Conservation (phyloP, 1,140 invertebrate species). For the Drosophila teissieri region DNA sequence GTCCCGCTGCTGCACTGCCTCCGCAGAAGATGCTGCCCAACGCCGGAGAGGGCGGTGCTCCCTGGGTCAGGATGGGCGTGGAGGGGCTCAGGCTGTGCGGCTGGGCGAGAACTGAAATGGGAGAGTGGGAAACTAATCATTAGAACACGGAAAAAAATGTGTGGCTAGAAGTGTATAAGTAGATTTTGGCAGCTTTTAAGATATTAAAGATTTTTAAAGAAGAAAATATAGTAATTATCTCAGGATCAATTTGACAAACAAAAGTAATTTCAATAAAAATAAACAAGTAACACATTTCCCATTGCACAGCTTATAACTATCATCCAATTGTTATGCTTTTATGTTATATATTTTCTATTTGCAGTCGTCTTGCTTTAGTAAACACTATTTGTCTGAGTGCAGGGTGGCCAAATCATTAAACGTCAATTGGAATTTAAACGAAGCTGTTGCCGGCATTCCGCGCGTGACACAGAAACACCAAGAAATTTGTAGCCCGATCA, state of each 20-base stretch:
- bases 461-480: conserved; percentile 80
- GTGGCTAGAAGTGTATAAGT: no score
- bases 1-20: conserved; percentile 81
- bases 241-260: no score
- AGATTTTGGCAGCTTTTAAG: no score
- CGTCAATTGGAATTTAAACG: conserved; percentile 82
- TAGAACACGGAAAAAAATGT: conserved; percentile 3
- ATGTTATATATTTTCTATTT: no score
- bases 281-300: no score
- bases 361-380: neutral
- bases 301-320: no score
- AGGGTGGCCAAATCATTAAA: conserved; percentile 64
- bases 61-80: conserved; percentile 85
- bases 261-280: no score
- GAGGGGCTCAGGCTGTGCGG: conserved; percentile 57
- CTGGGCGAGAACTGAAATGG: conserved; percentile 60
- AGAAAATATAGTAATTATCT: no score
- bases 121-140: neutral
- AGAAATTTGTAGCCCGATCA: conserved; percentile 71
- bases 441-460: conserved; percentile 80
- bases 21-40: conserved; percentile 64
- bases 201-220: no score
- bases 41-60: conserved; percentile 84
- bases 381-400: neutral
- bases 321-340: no score